Evolutionary conservation across 2,797 vertebrate species (phyloP).

Genomic region (Anabas testudineus): DNA sequence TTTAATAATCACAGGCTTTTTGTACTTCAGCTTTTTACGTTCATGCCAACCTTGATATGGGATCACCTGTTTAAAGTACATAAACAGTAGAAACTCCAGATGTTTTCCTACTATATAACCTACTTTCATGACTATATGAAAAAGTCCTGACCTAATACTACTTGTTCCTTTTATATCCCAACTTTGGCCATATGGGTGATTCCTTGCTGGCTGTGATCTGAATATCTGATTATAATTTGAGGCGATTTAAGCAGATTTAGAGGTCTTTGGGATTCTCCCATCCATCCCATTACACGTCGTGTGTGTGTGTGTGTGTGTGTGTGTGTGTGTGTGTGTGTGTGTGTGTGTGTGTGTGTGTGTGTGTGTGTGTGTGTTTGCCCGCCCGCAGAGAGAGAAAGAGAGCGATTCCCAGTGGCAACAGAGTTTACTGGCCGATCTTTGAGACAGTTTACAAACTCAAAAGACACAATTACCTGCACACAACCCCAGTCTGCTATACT

Average conservation of each 20-base stretch:
- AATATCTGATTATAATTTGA: constrained; percentile 81
- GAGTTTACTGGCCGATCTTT: constrained; percentile 45
- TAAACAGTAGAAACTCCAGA: background rate
- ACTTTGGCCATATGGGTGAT: constrained; percentile 69
- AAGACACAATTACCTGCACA: constrained; percentile 49
- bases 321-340: constrained; percentile 14
- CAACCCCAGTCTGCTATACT: constrained; percentile 27
- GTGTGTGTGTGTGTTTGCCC: constrained; percentile 34
- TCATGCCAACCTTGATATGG: background rate
- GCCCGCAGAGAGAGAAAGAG: background rate
- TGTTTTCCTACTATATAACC: constrained; percentile 5
- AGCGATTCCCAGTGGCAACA: constrained; percentile 42
- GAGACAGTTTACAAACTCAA: constrained; percentile 52
- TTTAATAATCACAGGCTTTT: constrained; percentile 19
- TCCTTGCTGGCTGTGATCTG: constrained; percentile 71
- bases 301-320: constrained; percentile 39
- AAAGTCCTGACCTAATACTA: constrained; percentile 44
- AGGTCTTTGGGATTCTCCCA: constrained; percentile 71
- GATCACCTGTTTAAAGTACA: constrained; percentile 9
- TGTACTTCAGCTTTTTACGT: constrained; percentile 1
- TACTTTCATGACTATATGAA: constrained; percentile 31
- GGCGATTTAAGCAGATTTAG: constrained; percentile 79
- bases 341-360: constrained; percentile 25
- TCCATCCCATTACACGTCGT: constrained; percentile 63
- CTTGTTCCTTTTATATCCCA: constrained; percentile 73